These are phyloP conservation scores for Channa argus DNA, from an alignment of 2,113 vertebrate species.

Conservation along the genomic window DNA sequence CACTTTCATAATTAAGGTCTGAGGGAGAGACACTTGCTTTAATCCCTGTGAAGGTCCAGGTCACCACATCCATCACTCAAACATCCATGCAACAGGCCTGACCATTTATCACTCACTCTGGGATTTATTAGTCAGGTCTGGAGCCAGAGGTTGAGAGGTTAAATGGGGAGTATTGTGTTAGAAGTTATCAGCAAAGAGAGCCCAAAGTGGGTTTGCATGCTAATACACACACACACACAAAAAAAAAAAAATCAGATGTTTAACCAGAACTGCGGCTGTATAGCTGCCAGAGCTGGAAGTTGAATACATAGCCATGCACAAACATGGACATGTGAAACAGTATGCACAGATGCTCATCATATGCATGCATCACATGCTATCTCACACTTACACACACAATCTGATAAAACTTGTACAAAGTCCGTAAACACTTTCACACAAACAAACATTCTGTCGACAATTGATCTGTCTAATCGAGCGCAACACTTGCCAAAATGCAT, in stretches of 20 bases:
- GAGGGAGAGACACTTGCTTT: constrained; percentile 46
- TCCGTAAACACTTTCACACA: constrained; percentile 18
- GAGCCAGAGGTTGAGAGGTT: constrained; percentile 64
- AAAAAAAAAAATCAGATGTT: constrained; percentile 25
- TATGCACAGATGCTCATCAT: not conserved
- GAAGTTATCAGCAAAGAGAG: constrained; percentile 62
- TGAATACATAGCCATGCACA: constrained; percentile 39
- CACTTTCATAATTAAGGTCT: constrained; percentile 71
- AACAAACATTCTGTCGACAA: constrained; percentile 20
- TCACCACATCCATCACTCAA: constrained; percentile 60
- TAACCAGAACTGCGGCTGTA: constrained; percentile 45
- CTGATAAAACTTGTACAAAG: not conserved
- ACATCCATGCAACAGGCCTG: constrained; percentile 48
- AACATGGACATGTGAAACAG: constrained; percentile 29
- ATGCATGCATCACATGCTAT: not conserved
- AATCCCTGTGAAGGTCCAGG: constrained; percentile 53
- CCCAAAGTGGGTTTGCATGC: constrained; percentile 47
- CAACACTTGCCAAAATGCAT: constrained; percentile 21
- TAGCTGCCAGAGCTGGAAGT: constrained; percentile 29
- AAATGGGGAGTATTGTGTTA: constrained; percentile 70
- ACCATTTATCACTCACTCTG: constrained; percentile 70
- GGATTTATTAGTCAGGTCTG: constrained; percentile 73
- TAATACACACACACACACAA: constrained; percentile 33
- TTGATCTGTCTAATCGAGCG: constrained; percentile 11
- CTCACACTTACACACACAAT: not conserved